Base-by-base conservation (phyloP, 2,113 vertebrate species). In the Galbula dea region DNA sequence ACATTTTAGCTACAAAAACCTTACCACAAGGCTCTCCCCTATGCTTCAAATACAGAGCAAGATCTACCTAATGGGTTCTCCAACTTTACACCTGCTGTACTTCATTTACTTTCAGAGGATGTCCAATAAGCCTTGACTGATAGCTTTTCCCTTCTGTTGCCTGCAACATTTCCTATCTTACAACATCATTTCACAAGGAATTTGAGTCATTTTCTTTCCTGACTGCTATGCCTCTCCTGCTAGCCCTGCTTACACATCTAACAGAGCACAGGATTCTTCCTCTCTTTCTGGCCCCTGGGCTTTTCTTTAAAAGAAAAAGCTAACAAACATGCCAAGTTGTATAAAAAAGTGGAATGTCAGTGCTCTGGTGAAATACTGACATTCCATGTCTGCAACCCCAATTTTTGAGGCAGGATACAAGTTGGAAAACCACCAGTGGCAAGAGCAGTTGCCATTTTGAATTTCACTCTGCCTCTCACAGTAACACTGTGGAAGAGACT, bases 371-470 rank as follows among this genome's bases (percentile, higher is more conserved):
- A 97, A 89, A 92, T 86, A 86, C 75, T 74, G 93, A 95, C 88
- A 93, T 69, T 82, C 55, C 34, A 15, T 49, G 91, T 96, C 95
- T 91, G 48, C 90, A 88, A 65, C 73, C 54, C 30, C 51, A 83
- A 68, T 93, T 93, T 93, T 83, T 95, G 89, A 97, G 96, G 89
- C 93, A 66, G 48, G 4, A 34, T 51, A 80, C 85, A 83, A 95
- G 75, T 59, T 95, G 93, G 83, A 96, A 97, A 97, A 97, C 72
- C 97, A 97, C 98, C 97, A 51, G 93, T 96, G 98, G 97, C 98
- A 98, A 98, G 97, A 98, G 39, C 97, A 97, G 95, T 94, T 98
- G 97, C 97, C 97, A 96, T 93, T 86, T 90, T 90, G 92, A 96
- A 97, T 98, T 96, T 95, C 30, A 18, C 79, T 94, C 79, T 93